Conservation (phyloP, 1,140 invertebrate genomes). For the Brachionus asplanchnoidis region DNA sequence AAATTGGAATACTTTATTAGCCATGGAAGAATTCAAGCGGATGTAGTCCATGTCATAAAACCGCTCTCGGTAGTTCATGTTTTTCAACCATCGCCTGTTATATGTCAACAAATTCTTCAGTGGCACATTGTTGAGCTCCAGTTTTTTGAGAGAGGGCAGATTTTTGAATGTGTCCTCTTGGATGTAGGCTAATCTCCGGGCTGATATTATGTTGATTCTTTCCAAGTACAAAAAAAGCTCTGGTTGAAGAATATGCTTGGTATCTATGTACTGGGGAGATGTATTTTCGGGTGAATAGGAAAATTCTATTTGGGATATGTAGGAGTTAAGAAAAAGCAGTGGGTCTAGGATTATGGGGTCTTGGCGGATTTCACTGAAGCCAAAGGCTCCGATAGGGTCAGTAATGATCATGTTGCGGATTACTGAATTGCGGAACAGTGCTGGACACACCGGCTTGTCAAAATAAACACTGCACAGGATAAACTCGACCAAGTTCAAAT, state of each 20-base stretch:
- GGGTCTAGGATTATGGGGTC: not conserved
- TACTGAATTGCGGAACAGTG: not conserved
- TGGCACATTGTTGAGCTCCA: slow-evolving; percentile 4
- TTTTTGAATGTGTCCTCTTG: slow-evolving; percentile 25
- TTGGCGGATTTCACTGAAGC: not conserved
- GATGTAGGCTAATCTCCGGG: not conserved
- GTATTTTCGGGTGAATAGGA: not conserved
- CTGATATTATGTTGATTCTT: not conserved
- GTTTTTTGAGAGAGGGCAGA: not conserved
- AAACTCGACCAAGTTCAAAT: not conserved
- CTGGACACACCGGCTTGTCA: not conserved
- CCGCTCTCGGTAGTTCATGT: not conserved
- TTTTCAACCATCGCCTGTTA: not conserved
- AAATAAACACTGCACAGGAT: slow-evolving; percentile 9
- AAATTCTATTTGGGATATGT: not conserved
- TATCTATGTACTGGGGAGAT: not conserved
- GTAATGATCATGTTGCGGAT: slow-evolving; percentile 17
- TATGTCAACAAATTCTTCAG: slow-evolving; percentile 12
- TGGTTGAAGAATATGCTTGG: not conserved
- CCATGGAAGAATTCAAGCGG: not conserved
- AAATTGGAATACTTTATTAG: slow-evolving; percentile 3
- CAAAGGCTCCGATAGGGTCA: slow-evolving; percentile 13
- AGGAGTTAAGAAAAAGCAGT: not conserved
- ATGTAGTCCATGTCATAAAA: not conserved
- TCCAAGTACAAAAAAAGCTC: not conserved